Base-by-base conservation (phyloP, 2,113 vertebrate genomes). In the Psettodes erumei region DNA sequence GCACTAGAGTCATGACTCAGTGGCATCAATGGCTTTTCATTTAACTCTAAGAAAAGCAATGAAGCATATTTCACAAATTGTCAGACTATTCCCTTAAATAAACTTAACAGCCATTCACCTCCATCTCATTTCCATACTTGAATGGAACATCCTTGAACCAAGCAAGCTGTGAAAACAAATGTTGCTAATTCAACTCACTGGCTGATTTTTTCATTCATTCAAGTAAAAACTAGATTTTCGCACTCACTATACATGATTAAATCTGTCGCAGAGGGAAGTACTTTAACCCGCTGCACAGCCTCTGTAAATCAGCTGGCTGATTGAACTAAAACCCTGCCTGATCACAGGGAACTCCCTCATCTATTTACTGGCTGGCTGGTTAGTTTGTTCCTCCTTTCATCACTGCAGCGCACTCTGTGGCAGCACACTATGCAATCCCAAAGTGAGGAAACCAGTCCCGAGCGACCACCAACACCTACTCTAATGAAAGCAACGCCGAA, bases 401-500 rank as follows among this genome's bases (percentile, higher is more conserved):
- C 67, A 47, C 35, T n/a, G 51, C 61, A 27, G 6, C 4, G 0
- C 1, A 15, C 43, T 60, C 37, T 9, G 59, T 61, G 21, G 61
- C 45, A 30, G 45, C 62, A 11, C 6, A 28, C 43, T 38, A 27
- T 19, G 56, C 45, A 64, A 66, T 78, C 71, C 79, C 69, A 83
- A 71, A 40, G 55, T 23, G 30, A 72, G 37, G 59, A 60, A 71
- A 77, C 64, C 40, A 65, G 67, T 81, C 78, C 77, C 75, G 51
- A 30, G 77, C 86, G 61, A 81, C 32, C 21, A 50, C 61, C 11
- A 48, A 79, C 75, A 68, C 66, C 35, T 42, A 64, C 70, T 35
- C 81, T 86, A 88, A 89, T 87, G 75, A 89, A 83, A 86, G 77
- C 61, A 64, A 88, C 8, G 15, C 47, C 16, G 30, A 71, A 83